Evolutionary conservation across 2,888 invertebrate species (phyloP), one percentile per base, ranked within the genome.

Genomic region (Diarsia dahlii): DNA sequence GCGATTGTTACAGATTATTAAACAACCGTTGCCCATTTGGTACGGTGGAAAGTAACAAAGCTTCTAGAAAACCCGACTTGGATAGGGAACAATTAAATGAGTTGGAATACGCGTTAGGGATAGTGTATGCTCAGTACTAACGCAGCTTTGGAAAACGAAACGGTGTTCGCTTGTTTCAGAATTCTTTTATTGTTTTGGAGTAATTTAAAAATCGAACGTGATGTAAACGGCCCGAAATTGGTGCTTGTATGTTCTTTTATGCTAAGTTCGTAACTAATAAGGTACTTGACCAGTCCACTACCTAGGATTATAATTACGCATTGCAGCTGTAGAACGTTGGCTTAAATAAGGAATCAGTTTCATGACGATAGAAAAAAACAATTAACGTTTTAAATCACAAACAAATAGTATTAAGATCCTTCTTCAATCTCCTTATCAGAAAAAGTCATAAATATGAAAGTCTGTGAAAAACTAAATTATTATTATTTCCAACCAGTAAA

Each of bases 1-100:
- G 82, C 90, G 89, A 90, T 90, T 90, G 91, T 91, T 91, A 91
- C 89, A 89, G 89, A 92, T 93, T 92, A 93, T 93, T 91, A 90
- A 89, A 86, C 89, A 91, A 91, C 89, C 86, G 86, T 90, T 91
- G 89, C 88, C 89, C 78, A 87, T 90, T 91, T 80, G 80, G 87
- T 90, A 88, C 83, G 78, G 87, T 80, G 86, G 87, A 89, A 90
- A 87, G 89, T 88, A 88, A 90, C 88, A 87, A 88, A 87, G 85
- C 82, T 75, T 71, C 72, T 89, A 85, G 84, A 89, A 91, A 89
- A 90, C 84, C 85, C 80, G 87, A 78, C 84, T 84, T 90, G 90
- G 83, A 89, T 81, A 74, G 77, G 80, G 77, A 88, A 89, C 87
- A 89, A 89, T 90, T 90, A 89, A 86, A 84, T 78, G 75, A 80